Evolutionary conservation across 2,797 vertebrate species (phyloP).

Genomic region (Limosa lapponica): DNA sequence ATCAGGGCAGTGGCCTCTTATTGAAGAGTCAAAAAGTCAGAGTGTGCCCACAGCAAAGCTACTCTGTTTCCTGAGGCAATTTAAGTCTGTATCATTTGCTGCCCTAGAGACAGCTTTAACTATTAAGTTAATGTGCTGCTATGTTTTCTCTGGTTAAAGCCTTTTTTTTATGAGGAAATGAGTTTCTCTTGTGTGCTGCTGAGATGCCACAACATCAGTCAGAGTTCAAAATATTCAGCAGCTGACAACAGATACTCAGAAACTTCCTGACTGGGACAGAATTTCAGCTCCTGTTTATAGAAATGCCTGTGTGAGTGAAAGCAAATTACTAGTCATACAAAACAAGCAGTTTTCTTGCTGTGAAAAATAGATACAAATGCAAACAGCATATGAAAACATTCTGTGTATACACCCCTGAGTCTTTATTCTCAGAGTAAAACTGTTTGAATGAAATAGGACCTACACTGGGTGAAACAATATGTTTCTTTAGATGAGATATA

Average conservation of each 20-base stretch:
- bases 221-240: constrained; percentile 9
- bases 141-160: not conserved
- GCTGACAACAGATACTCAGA: not conserved
- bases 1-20: not conserved
- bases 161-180: not conserved
- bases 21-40: not conserved
- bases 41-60: not conserved
- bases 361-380: constrained; percentile 17
- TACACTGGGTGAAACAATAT: not conserved
- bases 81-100: not conserved
- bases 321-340: not conserved
- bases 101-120: not conserved
- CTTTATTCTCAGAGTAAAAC: not conserved
- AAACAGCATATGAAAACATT: not conserved
- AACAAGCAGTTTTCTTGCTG: not conserved
- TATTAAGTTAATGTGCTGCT: not conserved
- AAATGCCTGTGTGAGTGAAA: constrained; percentile 18
- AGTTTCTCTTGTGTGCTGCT: not conserved
- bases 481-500: constrained; percentile 7
- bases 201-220: not conserved
- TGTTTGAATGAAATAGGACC: not conserved
- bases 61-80: not conserved
- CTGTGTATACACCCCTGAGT: not conserved
- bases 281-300: constrained; percentile 18
- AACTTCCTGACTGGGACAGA: constrained; percentile 9